Base-by-base conservation (phyloP, 2,888 invertebrate species). In the Cephus pygmeus region DNA sequence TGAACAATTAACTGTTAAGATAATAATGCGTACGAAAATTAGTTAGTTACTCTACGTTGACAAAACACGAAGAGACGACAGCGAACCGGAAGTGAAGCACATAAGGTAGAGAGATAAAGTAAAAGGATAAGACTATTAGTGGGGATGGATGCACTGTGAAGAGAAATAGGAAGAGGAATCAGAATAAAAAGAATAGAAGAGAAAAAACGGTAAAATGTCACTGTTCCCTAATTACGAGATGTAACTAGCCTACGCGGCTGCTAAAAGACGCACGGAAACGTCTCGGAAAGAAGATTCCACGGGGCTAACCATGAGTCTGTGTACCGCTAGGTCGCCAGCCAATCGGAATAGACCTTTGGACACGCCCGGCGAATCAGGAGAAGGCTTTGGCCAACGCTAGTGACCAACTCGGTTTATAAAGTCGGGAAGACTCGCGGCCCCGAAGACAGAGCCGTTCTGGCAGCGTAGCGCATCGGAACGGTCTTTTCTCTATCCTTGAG, bases 391-490 rank as follows among this genome's bases (percentile, higher is more conserved):
- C 91, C 89, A 90, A 89, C 88, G 82, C 79, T 33, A 73, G 75
- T n/a, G 73, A 69, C 69, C 84, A 80, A 83, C 85, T 84, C 84
- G 88, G 90, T 90, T 91, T 91, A 91, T 91, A 91, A 91, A 91
- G 90, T 91, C 89, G 87, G 89, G 86, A 85, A 87, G 86, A 86
- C 86, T 85, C 87, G 87, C 88, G 85, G 88, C 87, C 87, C 85
- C 89, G 87, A 88, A 88, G 91, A 91, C 91, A 91, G 91, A 91
- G 86, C 90, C 88, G 91, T 90, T 88, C 88, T 90, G 90, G 89
- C 91, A 90, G 90, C 87, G 89, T 84, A 89, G 86, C 89, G 23
- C 87, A 88, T 89, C 88, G 90, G 87, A 88, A 88, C 71, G 71
- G 84, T 89, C 86, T 86, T 85, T 81, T 80, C 83, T 82, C 83